These are phyloP conservation scores for Styela plicata DNA, from an alignment of 23 tunicate genomes.

Conservation along the genomic window DNA sequence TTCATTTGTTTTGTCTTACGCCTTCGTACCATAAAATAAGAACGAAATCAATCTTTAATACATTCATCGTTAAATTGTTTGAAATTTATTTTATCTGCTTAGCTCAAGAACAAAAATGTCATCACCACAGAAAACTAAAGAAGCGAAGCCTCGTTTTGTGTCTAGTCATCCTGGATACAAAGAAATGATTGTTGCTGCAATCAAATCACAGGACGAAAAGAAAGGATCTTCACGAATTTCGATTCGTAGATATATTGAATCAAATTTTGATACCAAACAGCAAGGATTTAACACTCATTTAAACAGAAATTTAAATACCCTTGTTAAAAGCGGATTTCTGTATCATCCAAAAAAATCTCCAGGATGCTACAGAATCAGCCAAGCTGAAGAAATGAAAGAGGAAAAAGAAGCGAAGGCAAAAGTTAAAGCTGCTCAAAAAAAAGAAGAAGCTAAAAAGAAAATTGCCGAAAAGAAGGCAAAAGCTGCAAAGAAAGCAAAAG, in stretches of 20 bases:
- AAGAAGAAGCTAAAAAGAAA: not conserved
- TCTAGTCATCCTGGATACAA: slow-evolving; percentile 10
- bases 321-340: not conserved
- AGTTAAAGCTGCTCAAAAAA: not conserved
- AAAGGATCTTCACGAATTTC: not conserved
- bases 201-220: not conserved
- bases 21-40: not conserved
- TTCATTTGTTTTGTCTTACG: not conserved
- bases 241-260: not conserved
- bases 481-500: not conserved
- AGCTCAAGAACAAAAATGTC: not conserved
- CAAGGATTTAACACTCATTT: not conserved
- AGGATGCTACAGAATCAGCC: not conserved
- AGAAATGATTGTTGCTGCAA: slow-evolving; percentile 16
- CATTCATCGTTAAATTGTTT: too few species aligned
- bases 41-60: too few species aligned
- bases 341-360: not conserved
- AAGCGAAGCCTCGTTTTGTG: not conserved
- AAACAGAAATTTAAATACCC: not conserved
- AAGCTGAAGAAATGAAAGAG: not conserved
- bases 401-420: not conserved
- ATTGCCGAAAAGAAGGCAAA: too few species aligned
- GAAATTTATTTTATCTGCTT: too few species aligned
- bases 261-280: not conserved
- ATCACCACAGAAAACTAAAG: not conserved